Percentiles rank a stretch among this genome's conserved stretches.
These are phyloP conservation scores for Torymus texanus DNA, from an alignment of 2,888 invertebrate genomes.

Conservation along the genomic window DNA sequence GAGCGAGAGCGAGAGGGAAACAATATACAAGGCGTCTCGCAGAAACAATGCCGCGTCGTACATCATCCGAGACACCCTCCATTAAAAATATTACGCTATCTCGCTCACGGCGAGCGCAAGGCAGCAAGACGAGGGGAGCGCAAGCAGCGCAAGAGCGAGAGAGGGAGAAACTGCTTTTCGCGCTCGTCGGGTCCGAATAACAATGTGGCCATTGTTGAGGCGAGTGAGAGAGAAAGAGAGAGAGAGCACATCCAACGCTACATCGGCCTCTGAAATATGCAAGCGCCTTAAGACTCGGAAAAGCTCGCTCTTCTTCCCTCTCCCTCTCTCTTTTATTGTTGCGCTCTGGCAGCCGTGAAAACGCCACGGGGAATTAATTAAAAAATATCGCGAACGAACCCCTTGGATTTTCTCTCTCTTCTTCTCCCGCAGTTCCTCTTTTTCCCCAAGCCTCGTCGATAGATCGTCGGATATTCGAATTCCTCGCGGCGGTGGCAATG, in stretches of 20 bases:
- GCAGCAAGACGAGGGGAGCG: not conserved
- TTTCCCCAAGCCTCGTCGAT: not conserved
- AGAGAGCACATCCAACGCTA: conserved; percentile 62
- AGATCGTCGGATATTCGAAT: conserved; percentile 38
- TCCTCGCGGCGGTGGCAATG: not conserved
- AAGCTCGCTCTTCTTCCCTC: conserved; percentile 12
- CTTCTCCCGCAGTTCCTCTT: not conserved
- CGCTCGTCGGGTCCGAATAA: conserved; percentile 67
- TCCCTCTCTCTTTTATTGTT: conserved; percentile 55
- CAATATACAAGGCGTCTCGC: conserved; percentile 70
- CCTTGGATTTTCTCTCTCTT: conserved; percentile 12
- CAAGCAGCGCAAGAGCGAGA: conserved; percentile 12
- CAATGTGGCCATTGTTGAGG: conserved; percentile 71
- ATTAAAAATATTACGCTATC: conserved; percentile 75
- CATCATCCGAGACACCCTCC: conserved; percentile 74
- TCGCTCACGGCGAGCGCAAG: conserved; percentile 62
- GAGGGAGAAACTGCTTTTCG: conserved; percentile 35
- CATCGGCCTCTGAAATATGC: conserved; percentile 70
- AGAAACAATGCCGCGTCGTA: conserved; percentile 73
- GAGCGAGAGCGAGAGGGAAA: conserved; percentile 58
- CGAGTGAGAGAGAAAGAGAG: conserved; percentile 10
- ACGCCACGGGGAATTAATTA: conserved; percentile 53
- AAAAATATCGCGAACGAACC: conserved; percentile 44
- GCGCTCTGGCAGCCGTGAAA: conserved; percentile 51
- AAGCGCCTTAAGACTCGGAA: conserved; percentile 60